Evolutionary conservation across 2,113 vertebrate species (phyloP), one percentile per base, ranked within the genome.

Genomic region (Jaculus jaculus): DNA sequence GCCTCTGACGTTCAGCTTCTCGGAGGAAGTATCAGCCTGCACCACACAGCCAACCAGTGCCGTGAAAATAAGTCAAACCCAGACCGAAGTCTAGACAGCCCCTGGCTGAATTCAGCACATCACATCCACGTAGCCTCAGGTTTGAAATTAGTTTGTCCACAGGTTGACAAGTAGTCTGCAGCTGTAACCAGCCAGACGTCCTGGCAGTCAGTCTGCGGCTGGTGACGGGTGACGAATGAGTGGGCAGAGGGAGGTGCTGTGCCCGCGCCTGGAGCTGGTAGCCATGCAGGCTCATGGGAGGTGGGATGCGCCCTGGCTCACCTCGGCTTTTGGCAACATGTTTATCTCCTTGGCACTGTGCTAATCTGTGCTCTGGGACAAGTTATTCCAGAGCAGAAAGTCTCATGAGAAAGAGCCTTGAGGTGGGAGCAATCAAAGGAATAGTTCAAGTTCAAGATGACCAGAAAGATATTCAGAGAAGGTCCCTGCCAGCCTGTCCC

Each of bases 401-500:
- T 82, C 79, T 78, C 58, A 16, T 34, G 81, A 91, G 73, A 93
- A 90, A 87, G 34, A 39, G 3, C 83, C 95, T 90, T 80, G 90
- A 93, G 54, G 21, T 42, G 7, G 63, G 39, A 82, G 42, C 32
- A 32, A 42, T 24, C 42, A 77, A 86, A 92, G 26, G 72, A 65
- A 71, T 80, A 74, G 66, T 91, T 89, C 47, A 94, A 81, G 84
- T 87, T 87, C 84, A 88, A 61, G 93, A 88, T 85, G 87, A 92
- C 92, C 93, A 77, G 78, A 54, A 87, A 94, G 65, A 61, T 37
- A 32, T 37, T 66, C 34, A 1, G 26, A 84, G 84, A 32, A 65
- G 68, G 68, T 37, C 75, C 54, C 71, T 7, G 87, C 60, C 69
- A 83, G 79, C 21, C 51, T 42, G 39, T 63, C 83, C 23, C 84